Conservation (phyloP, 2,888 invertebrate species). For the Clanis bilineata region DNA sequence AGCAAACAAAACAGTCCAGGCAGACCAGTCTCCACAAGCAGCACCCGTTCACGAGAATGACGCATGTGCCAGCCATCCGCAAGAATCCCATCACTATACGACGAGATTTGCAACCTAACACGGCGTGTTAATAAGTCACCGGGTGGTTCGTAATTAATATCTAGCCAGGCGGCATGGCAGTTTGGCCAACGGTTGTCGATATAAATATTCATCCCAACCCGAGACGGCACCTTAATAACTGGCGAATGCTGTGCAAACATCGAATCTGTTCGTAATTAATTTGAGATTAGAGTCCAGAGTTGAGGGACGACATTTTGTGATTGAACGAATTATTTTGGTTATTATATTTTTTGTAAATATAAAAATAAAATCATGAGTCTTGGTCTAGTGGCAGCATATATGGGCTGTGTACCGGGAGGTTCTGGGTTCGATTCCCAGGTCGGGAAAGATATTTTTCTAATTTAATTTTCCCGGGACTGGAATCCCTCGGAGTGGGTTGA, state of each 20-base stretch:
- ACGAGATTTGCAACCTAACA: slow-evolving; percentile 9
- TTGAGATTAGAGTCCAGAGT: neutral
- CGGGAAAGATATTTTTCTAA: too few species aligned
- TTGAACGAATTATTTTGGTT: neutral
- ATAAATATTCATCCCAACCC: slow-evolving; percentile 52
- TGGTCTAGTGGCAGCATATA: too few species aligned
- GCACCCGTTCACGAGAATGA: too few species aligned
- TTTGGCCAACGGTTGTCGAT: slow-evolving; percentile 43
- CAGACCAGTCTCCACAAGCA: too few species aligned
- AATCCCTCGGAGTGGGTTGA: too few species aligned
- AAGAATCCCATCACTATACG: neutral
- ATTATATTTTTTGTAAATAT: neutral
- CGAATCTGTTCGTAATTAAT: neutral
- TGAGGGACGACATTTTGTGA: neutral
- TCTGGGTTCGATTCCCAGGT: too few species aligned
- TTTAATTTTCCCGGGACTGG: too few species aligned
- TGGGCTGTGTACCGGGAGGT: too few species aligned
- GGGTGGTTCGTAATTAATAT: slow-evolving; percentile 49
- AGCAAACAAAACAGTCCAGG: too few species aligned
- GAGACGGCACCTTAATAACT: slow-evolving; percentile 25
- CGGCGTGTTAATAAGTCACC: slow-evolving; percentile 22
- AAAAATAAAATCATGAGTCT: too few species aligned
- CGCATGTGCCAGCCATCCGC: too few species aligned
- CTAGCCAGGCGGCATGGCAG: slow-evolving; percentile 30
- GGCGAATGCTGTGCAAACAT: slow-evolving; percentile 25